phyloP scores from a whole-genome alignment of 2,113 vertebrate genomes.

The Hepsetus odoe region DNA sequence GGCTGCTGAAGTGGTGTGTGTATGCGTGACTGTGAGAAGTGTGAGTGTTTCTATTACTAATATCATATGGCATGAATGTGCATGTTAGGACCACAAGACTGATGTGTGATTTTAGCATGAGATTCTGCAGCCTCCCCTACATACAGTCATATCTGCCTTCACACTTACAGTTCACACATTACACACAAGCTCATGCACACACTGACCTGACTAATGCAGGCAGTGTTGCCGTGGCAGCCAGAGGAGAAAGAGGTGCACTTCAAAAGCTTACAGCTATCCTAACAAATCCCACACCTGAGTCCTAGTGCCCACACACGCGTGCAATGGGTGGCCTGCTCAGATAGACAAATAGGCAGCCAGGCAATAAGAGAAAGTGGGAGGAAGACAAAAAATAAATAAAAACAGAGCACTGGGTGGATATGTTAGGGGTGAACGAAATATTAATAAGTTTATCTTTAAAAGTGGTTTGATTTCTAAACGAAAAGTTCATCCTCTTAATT shows the following conservation, averaged over 20 bases:
- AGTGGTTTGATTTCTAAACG: too few relatives aligned
- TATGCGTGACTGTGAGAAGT: too few relatives aligned
- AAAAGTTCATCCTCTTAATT: not conserved
- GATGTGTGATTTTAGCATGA: not conserved
- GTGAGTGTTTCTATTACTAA: not conserved
- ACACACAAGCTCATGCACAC: not conserved
- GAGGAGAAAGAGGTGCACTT: not conserved
- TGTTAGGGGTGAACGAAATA: too few relatives aligned
- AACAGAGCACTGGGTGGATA: not conserved
- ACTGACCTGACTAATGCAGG: not conserved
- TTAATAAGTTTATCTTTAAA: too few relatives aligned
- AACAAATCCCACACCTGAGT: conserved; percentile 6
- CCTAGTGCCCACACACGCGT: not conserved
- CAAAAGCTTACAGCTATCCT: not conserved
- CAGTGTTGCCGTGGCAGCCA: conserved; percentile 13
- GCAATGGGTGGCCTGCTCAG: not conserved
- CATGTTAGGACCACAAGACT: not conserved
- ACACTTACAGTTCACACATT: not conserved
- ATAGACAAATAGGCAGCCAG: not conserved
- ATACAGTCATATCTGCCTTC: not conserved
- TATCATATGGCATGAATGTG: not conserved
- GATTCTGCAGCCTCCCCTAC: not conserved
- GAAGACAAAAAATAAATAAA: too few relatives aligned
- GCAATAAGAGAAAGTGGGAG: not conserved
- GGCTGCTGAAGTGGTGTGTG: not conserved